Conservation (phyloP, 2,797 vertebrate species). For the Dendrocincla fuliginosa region DNA sequence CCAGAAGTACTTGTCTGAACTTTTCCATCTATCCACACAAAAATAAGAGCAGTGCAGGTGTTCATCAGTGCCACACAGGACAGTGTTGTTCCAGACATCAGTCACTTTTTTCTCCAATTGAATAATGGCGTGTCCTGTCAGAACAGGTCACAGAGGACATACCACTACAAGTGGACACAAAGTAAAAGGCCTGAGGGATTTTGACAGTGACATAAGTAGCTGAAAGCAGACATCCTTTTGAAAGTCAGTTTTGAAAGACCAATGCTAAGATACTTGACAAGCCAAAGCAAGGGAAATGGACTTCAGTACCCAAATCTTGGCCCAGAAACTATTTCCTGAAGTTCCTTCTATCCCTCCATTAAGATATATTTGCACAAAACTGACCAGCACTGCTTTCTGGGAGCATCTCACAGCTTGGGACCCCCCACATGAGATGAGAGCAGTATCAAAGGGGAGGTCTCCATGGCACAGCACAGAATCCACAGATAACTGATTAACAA, state of each 20-base stretch:
- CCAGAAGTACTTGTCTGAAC: background rate
- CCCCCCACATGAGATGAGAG: background rate
- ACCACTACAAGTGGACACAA: background rate
- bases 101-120: background rate
- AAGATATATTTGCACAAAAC: background rate
- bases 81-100: background rate
- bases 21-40: background rate
- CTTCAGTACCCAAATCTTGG: background rate
- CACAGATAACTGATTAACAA: background rate
- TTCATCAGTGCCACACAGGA: background rate
- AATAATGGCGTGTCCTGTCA: background rate
- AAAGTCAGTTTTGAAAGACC: background rate
- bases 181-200: background rate
- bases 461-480: background rate
- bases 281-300: background rate
- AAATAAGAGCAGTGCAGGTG: background rate
- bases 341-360: background rate
- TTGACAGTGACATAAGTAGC: background rate
- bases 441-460: background rate
- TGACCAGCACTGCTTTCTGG: background rate
- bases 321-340: background rate
- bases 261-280: background rate
- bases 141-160: background rate
- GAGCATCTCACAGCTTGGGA: background rate
- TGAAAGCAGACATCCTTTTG: background rate